Evolutionary conservation across 2,888 invertebrate species (phyloP).

Genomic region (Celastrina argiolus): DNA sequence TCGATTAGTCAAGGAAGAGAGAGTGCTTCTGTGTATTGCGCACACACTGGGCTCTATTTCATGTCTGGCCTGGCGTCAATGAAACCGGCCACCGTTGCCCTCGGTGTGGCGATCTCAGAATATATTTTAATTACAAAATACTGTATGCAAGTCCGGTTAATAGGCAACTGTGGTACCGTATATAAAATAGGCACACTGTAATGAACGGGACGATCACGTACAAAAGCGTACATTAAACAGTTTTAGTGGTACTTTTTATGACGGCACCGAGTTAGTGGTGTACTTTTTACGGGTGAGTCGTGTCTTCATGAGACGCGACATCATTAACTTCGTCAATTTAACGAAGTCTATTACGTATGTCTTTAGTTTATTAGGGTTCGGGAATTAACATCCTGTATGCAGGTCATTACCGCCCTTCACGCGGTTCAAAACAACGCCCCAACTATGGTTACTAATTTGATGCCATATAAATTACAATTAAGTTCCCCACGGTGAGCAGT

Average conservation of each 20-base stretch:
- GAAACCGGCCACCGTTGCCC: too few species aligned
- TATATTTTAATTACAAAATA: background rate
- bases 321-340: background rate
- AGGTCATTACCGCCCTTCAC: too few species aligned
- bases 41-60: too few species aligned
- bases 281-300: background rate
- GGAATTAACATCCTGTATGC: too few species aligned
- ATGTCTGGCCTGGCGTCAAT: too few species aligned
- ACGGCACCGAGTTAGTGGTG: background rate
- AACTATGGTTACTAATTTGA: too few species aligned
- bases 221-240: conserved; percentile 17
- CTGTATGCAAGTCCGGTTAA: background rate
- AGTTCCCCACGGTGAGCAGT: too few species aligned
- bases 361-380: background rate
- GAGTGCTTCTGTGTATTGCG: too few species aligned
- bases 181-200: background rate
- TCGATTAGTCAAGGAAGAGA: too few species aligned
- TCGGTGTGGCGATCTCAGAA: too few species aligned
- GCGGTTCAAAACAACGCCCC: too few species aligned
- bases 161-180: background rate
- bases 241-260: conserved; percentile 12
- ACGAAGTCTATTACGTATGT: background rate
- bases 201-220: conserved; percentile 6
- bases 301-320: background rate
- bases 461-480: too few species aligned